Evolutionary conservation across 1,140 invertebrate species (phyloP).

Genomic region (Carcinoscorpius rotundicauda): DNA sequence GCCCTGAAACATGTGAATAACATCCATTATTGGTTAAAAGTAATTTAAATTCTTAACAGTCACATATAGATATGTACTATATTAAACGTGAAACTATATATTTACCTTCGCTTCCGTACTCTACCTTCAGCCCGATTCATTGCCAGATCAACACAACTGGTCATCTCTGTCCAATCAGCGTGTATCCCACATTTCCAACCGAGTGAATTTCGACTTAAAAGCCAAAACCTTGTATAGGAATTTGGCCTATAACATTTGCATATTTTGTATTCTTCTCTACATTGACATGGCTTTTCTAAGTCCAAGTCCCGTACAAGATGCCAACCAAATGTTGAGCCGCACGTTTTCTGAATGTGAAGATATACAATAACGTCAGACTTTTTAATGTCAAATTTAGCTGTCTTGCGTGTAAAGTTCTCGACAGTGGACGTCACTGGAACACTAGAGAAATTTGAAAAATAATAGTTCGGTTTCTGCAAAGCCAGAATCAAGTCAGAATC

Average conservation of each 20-base stretch:
- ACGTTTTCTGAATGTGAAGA: slow-evolving; percentile 39
- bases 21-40: too few species aligned
- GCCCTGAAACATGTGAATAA: too few species aligned
- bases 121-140: slow-evolving; percentile 31
- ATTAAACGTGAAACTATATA: background rate
- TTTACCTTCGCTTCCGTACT: slow-evolving; percentile 20
- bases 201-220: slow-evolving; percentile 37
- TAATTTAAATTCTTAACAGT: too few species aligned
- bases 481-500: too few species aligned
- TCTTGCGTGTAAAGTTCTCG: too few species aligned
- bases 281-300: slow-evolving; percentile 18
- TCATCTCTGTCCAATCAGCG: slow-evolving; percentile 38
- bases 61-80: too few species aligned
- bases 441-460: too few species aligned
- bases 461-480: too few species aligned
- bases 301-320: slow-evolving; percentile 34
- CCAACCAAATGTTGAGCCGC: slow-evolving; percentile 34
- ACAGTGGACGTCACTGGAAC: too few species aligned
- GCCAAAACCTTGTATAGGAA: slow-evolving; percentile 29
- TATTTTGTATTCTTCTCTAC: slow-evolving; percentile 14
- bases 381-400: slow-evolving; percentile 13
- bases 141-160: slow-evolving; percentile 32
- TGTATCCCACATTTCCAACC: slow-evolving; percentile 38
- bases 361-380: slow-evolving; percentile 35
- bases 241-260: slow-evolving; percentile 19